These are phyloP conservation scores for Porites divaricata DNA, from an alignment of 92 coral and sea anemone genomes.

Conservation along the genomic window DNA sequence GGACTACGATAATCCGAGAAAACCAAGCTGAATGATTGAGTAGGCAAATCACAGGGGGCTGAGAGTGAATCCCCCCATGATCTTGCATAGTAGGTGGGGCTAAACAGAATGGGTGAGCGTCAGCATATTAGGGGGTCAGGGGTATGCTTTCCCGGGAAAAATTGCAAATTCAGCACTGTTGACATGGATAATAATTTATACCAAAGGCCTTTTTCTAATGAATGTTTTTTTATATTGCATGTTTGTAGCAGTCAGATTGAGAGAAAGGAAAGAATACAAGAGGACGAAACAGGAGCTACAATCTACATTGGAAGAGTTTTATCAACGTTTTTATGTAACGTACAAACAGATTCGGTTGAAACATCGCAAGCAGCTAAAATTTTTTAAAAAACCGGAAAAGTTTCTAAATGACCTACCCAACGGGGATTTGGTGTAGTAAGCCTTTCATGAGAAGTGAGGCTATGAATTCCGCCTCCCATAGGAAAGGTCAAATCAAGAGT, in stretches of 20 bases:
- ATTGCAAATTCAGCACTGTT: too few relatives aligned
- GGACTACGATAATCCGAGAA: too few relatives aligned
- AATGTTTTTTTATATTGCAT: background rate
- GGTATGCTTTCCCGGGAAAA: too few relatives aligned
- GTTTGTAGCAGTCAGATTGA: background rate
- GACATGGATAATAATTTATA: too few relatives aligned
- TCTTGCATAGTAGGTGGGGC: too few relatives aligned
- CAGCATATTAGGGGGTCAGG: too few relatives aligned
- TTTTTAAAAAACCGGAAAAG: background rate
- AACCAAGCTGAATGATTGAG: too few relatives aligned
- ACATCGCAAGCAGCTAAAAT: slow-evolving; percentile 51
- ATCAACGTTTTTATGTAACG: slow-evolving; percentile 33
- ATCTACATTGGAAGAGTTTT: slow-evolving; percentile 56
- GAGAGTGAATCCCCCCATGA: too few relatives aligned
- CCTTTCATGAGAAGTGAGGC: background rate
- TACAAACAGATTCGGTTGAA: slow-evolving; percentile 47
- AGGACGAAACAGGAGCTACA: slow-evolving; percentile 43
- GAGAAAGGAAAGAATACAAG: slow-evolving; percentile 26
- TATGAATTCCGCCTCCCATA: too few relatives aligned
- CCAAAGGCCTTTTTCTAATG: background rate
- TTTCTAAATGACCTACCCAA: background rate
- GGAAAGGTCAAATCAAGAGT: too few relatives aligned
- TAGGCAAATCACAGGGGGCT: too few relatives aligned
- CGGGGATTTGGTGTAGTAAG: slow-evolving; percentile 29
- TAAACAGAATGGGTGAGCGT: too few relatives aligned